phyloP scores from a whole-genome alignment of 2,113 vertebrate species.

The Plectropomus leopardus region DNA sequence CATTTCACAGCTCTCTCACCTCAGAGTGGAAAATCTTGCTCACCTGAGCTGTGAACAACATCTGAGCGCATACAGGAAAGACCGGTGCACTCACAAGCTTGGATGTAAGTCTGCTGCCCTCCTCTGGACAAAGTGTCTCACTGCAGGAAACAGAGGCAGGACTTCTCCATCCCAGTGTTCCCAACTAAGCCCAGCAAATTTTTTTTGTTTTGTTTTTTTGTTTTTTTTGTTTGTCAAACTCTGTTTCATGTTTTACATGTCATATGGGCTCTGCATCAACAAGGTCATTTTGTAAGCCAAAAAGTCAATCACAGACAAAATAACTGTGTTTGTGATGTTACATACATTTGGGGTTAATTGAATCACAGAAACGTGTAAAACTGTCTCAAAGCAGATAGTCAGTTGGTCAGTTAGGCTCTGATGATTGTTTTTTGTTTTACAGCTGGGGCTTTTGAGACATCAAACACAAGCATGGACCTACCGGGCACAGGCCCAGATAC shows the following conservation, averaged over 20 bases:
- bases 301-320: background rate
- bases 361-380: background rate
- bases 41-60: slow-evolving; percentile 2
- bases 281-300: background rate
- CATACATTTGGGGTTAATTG: background rate
- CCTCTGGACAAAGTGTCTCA: slow-evolving; percentile 52
- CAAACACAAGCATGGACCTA: too few species aligned
- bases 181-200: too few species aligned
- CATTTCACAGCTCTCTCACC: slow-evolving; percentile 25
- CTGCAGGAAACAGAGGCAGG: slow-evolving; percentile 23
- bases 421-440: background rate
- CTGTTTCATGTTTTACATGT: background rate
- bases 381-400: background rate
- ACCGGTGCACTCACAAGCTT: background rate
- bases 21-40: slow-evolving; percentile 4
- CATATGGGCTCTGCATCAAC: background rate
- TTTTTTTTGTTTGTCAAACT: too few species aligned
- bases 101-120: slow-evolving; percentile 65
- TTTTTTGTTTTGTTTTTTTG: too few species aligned
- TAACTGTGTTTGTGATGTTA: background rate
- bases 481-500: too few species aligned
- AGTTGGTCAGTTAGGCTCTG: background rate
- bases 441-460: background rate
- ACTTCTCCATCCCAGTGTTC: too few species aligned
- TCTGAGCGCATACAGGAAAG: background rate